Evolutionary conservation across 2,113 vertebrate species (phyloP).

Genomic region (Lamprologus ornatipinnis): DNA sequence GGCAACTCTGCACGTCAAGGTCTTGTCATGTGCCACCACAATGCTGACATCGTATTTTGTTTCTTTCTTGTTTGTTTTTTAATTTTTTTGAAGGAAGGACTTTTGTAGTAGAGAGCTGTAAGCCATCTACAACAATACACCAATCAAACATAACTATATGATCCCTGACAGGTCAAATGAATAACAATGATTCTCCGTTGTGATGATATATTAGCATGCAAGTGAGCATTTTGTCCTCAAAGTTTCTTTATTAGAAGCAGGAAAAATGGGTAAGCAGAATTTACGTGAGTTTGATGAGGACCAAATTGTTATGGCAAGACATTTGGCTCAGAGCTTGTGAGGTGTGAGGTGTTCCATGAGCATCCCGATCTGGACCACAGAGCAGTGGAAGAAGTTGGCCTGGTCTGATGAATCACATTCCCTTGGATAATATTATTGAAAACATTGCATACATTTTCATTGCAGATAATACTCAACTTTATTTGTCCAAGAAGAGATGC

Average conservation of each 20-base stretch:
- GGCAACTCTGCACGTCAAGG: background rate
- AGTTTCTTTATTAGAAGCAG: background rate
- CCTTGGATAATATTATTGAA: background rate
- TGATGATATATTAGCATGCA: background rate
- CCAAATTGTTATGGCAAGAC: background rate
- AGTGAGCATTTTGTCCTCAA: background rate
- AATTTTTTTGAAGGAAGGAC: background rate
- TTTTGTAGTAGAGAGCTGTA: background rate
- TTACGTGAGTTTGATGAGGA: background rate
- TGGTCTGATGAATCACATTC: background rate
- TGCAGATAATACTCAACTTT: background rate
- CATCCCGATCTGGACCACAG: background rate
- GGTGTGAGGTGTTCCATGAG: background rate
- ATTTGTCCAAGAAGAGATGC: background rate
- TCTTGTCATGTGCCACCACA: background rate
- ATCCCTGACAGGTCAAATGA: background rate
- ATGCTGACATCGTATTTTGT: background rate
- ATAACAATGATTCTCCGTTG: background rate
- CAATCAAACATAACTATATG: background rate
- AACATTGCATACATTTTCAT: background rate
- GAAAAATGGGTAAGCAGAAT: background rate
- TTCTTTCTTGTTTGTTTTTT: background rate
- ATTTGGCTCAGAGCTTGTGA: background rate
- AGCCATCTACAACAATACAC: background rate
- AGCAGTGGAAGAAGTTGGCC: background rate